Conservation (phyloP, 2,797 vertebrate genomes). For the Chaenodraco wilsoni region DNA sequence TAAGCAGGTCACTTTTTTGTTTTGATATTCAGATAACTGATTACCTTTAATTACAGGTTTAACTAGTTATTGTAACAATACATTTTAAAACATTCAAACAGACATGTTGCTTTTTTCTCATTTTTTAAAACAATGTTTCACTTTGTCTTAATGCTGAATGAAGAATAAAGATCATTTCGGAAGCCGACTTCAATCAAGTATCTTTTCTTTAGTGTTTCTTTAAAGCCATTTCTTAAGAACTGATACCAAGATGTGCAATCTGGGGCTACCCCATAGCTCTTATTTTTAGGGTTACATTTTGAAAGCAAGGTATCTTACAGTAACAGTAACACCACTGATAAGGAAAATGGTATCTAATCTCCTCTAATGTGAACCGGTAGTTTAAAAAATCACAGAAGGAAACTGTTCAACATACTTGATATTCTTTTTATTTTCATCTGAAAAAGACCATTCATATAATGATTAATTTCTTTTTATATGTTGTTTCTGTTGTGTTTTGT, state of each 20-base stretch:
- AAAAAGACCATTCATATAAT: constrained; percentile 29
- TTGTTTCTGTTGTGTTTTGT: constrained; percentile 41
- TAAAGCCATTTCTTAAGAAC: background rate
- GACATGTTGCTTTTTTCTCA: no score
- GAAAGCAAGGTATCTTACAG: background rate
- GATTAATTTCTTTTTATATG: constrained; percentile 28
- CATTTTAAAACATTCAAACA: no score
- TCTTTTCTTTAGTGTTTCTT: background rate
- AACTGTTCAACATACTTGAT: constrained; percentile 12
- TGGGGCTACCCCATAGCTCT: background rate
- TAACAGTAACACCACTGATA: background rate
- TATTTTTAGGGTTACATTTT: no score
- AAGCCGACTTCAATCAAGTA: background rate
- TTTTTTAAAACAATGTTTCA: no score
- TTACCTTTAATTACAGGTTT: no score
- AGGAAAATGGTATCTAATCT: background rate
- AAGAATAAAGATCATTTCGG: background rate
- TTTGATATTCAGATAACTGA: no score
- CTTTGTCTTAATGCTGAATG: background rate
- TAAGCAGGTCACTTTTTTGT: no score
- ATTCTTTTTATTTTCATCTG: constrained; percentile 26
- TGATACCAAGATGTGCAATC: background rate
- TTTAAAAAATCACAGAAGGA: background rate
- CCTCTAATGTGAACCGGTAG: background rate
- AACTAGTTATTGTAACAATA: no score